Evolutionary conservation across 2,888 invertebrate species (phyloP).

Genomic region (Drosophila subsilvestris): DNA sequence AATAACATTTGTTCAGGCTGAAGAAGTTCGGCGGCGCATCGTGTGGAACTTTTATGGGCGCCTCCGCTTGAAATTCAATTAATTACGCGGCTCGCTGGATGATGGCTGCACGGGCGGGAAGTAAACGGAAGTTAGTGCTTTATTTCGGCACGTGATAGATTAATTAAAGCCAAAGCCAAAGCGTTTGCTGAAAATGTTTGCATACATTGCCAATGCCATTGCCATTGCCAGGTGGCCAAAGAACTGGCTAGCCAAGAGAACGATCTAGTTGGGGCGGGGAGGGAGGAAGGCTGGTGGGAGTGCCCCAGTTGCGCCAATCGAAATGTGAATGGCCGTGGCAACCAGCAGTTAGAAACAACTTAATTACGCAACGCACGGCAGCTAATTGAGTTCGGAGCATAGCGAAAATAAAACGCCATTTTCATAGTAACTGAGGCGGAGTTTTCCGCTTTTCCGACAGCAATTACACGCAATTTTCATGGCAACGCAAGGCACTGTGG

Average conservation of each 20-base stretch:
- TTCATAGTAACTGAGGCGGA: conserved; percentile 42
- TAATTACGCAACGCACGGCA: conserved; percentile 55
- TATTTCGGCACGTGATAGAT: conserved; percentile 76
- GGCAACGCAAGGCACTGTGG: conserved; percentile 22
- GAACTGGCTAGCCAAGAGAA: background rate
- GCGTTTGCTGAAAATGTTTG: conserved; percentile 49
- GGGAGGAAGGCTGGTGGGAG: background rate
- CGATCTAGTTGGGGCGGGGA: background rate
- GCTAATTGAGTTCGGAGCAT: conserved; percentile 64
- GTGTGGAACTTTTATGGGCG: conserved; percentile 34
- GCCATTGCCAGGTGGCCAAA: conserved; percentile 43
- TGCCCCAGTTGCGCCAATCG: conserved; percentile 22
- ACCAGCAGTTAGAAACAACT: conserved; percentile 44
- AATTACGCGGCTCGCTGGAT: conserved; percentile 54
- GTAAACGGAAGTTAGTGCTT: conserved; percentile 42
- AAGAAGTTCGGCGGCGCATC: conserved; percentile 9
- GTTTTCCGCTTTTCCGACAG: conserved; percentile 42
- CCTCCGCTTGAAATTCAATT: conserved; percentile 61
- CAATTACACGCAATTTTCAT: conserved; percentile 58
- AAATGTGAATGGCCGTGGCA: conserved; percentile 44
- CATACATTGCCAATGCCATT: conserved; percentile 17
- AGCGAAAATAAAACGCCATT: conserved; percentile 55
- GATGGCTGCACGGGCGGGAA: conserved; percentile 35
- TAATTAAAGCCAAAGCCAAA: conserved; percentile 62
- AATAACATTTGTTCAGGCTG: conserved; percentile 11